phyloP scores from a whole-genome alignment of 2,797 vertebrate species.

The Coluber constrictor region DNA sequence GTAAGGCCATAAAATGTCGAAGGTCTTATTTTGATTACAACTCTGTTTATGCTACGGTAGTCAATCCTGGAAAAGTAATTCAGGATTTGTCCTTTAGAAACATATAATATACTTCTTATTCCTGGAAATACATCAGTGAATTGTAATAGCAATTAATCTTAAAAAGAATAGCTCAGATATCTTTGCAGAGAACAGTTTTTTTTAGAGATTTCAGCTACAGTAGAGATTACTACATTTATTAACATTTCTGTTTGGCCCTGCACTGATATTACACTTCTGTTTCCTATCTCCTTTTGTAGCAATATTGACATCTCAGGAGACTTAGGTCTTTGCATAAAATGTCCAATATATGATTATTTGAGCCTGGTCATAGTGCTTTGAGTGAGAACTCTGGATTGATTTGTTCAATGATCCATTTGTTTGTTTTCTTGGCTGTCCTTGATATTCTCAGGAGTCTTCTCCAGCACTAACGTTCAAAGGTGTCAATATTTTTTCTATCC shows the following conservation, averaged over 20 bases:
- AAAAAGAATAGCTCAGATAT: neutral
- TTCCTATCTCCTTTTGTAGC: too few species aligned
- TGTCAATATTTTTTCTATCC: neutral
- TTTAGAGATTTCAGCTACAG: slow-evolving; percentile 12
- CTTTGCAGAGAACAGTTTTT: slow-evolving; percentile 28
- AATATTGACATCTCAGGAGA: neutral
- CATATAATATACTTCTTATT: slow-evolving; percentile 61
- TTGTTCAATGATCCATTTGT: neutral
- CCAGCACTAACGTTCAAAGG: neutral
- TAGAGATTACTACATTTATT: slow-evolving; percentile 12
- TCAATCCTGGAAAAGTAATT: slow-evolving; percentile 61
- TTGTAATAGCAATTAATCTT: slow-evolving; percentile 43
- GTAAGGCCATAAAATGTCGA: slow-evolving; percentile 52
- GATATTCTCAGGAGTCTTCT: neutral
- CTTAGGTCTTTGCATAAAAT: neutral
- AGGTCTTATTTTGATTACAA: slow-evolving; percentile 48
- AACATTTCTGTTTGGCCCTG: neutral
- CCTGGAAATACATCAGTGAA: slow-evolving; percentile 47
- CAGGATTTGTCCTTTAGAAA: slow-evolving; percentile 48
- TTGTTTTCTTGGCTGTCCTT: neutral
- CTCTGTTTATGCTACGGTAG: slow-evolving; percentile 57
- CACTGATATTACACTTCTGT: neutral
- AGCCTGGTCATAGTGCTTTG: neutral
- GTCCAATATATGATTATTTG: neutral
- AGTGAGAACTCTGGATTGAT: neutral